phyloP scores from a whole-genome alignment of 2,888 invertebrate species.

The Elmis aenea region DNA sequence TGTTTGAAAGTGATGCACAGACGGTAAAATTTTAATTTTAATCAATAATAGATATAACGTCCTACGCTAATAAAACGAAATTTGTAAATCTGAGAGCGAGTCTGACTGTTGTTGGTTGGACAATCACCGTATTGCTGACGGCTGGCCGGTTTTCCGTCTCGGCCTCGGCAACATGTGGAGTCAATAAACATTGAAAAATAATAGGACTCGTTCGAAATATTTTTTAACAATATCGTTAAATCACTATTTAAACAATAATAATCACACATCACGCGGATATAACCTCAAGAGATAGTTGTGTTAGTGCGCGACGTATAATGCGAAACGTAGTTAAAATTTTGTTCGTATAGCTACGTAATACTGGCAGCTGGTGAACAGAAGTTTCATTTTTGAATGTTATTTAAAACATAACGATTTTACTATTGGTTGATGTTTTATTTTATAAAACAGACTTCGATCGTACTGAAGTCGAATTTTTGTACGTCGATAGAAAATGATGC shows the following conservation, averaged over 20 bases:
- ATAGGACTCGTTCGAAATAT: constrained; percentile 22
- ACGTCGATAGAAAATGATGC: constrained; percentile 32
- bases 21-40: constrained; percentile 2
- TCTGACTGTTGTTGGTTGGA: constrained; percentile 27
- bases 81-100: constrained; percentile 13
- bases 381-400: constrained; percentile 12
- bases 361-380: constrained; percentile 24
- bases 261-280: constrained; percentile 16
- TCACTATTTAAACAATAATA: constrained; percentile 33
- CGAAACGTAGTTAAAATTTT: constrained; percentile 29
- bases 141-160: constrained; percentile 28
- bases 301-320: constrained; percentile 41
- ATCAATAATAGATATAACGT: constrained; percentile 1
- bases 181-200: constrained; percentile 28
- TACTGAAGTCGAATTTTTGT: constrained; percentile 29
- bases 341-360: constrained; percentile 25
- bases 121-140: constrained; percentile 41
- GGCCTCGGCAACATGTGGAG: constrained; percentile 32
- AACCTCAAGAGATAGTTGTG: constrained; percentile 31
- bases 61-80: neutral
- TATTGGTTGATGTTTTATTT: too few species aligned
- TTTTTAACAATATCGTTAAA: constrained; percentile 35
- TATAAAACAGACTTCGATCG: constrained; percentile 13
- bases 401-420: too few species aligned
- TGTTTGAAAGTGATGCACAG: too few species aligned